These are phyloP conservation scores for Apotomis capreana DNA, from an alignment of 2,888 invertebrate genomes.

Conservation along the genomic window DNA sequence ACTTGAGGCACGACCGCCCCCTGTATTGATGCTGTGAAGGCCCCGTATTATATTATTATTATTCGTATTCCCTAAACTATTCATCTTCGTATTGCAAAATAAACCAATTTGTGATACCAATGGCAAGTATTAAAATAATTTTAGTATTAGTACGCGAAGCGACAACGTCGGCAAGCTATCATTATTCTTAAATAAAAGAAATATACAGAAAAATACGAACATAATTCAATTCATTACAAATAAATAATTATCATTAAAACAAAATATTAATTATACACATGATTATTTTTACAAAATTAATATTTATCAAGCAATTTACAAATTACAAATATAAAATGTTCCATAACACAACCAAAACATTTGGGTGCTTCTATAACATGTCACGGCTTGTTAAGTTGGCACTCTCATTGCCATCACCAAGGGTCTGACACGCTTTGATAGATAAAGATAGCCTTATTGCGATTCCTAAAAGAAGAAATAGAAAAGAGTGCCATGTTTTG, in stretches of 20 bases:
- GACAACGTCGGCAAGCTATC: conserved; percentile 70
- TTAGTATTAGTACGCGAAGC: conserved; percentile 56
- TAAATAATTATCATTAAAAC: conserved; percentile 69
- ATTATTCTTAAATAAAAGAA: conserved; percentile 57
- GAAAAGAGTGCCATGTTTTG: too few relatives aligned
- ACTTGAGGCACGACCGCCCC: not conserved
- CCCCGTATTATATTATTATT: too few relatives aligned
- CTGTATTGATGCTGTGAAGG: conserved; percentile 11
- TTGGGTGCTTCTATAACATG: conserved; percentile 40
- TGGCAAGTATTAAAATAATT: conserved; percentile 66
- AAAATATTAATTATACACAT: conserved; percentile 65
- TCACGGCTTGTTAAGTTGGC: conserved; percentile 14
- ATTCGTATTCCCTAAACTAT: conserved; percentile 14
- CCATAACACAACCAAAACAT: conserved; percentile 53
- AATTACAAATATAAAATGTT: conserved; percentile 52
- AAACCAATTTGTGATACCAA: conserved; percentile 64
- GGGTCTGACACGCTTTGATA: too few relatives aligned
- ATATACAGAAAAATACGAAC: conserved; percentile 65
- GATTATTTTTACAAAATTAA: conserved; percentile 59
- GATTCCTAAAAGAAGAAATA: too few relatives aligned
- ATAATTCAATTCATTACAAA: conserved; percentile 60
- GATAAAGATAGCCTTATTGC: too few relatives aligned
- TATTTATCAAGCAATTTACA: conserved; percentile 61
- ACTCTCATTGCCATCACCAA: not conserved
- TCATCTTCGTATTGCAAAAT: conserved; percentile 31